Evolutionary conservation across 2,113 vertebrate genomes (phyloP), one percentile per base, ranked within the genome.

Genomic region (Nycticorax nycticorax): DNA sequence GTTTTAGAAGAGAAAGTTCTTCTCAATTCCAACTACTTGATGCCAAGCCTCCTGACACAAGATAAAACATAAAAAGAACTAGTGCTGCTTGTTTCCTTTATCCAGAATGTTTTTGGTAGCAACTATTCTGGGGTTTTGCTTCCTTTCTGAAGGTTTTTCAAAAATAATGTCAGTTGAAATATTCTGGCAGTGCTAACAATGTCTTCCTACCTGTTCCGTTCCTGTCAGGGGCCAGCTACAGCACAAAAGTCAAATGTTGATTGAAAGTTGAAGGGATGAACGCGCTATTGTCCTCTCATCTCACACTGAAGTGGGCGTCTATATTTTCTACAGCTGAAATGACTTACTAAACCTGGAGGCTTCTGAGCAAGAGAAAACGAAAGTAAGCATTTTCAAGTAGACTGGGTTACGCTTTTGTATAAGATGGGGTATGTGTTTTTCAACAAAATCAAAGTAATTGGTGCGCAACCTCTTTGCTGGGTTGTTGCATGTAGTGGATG

Each of bases 401-500:
- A 6, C 21, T 35, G 27, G 19, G 15, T 66, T 85, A 45, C 0
- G 0, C 22, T 53, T 52, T 9, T 77, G 12, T 71, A 7, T 84
- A n/a, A 62, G 50, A 7, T n/a, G 19, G 24, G 9, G 6, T 45
- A 12, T 73, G 27, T 4, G 27, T 45, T 82, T 85, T 48, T 62
- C 30, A 27, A 3, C 6, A 15, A 30, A 56, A 33, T 28, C 8
- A 11, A 12, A 35, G 35, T 78, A 39, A 21, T 35, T 52, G 33
- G 4, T 16, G 12, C 0, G 0, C 4, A 39, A 0, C 1, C 2
- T 81, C 35, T 67, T 67, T 37, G 66, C 43, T 60, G 55, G n/a
- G 27, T 52, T 57, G 21, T 48, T 67, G 30, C 12, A 3, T 39
- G 3, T 2, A 32, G 12, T 2, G 60, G 59, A 14, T 47, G 27